Evolutionary conservation across 2,113 vertebrate species (phyloP).

Genomic region (Ardeotis arabs): DNA sequence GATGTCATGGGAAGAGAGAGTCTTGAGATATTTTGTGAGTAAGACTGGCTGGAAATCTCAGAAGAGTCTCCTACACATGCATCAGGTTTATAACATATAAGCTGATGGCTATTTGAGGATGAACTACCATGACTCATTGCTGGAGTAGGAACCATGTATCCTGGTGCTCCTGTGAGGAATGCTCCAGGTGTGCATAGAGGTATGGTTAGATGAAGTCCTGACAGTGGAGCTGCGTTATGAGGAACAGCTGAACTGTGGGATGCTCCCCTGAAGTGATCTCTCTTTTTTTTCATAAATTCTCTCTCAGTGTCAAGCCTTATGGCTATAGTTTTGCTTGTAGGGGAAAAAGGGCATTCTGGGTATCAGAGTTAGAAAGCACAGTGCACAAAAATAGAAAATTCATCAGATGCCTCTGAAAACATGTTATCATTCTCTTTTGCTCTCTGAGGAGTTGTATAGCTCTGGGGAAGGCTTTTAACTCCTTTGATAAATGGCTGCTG

Average conservation of each 20-base stretch:
- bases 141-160: not conserved
- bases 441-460: not conserved
- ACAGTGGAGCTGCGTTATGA: not conserved
- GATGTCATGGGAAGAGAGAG: not conserved
- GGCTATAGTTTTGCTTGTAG: not conserved
- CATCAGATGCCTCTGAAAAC: not conserved
- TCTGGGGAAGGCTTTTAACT: not conserved
- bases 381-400: not conserved
- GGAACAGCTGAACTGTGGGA: not conserved
- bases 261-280: not conserved
- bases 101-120: not conserved
- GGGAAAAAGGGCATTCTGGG: not conserved
- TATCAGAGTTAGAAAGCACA: not conserved
- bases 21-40: not conserved
- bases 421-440: not conserved
- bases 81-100: not conserved
- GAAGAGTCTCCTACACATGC: not conserved
- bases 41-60: not conserved
- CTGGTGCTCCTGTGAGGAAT: not conserved
- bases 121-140: not conserved
- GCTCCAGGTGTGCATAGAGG: not conserved
- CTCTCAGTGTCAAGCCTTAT: not conserved
- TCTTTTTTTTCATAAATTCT: not conserved
- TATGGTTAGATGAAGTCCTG: not conserved
- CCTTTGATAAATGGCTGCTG: not conserved